Conservation (phyloP, 2,797 vertebrate species). For the Dipus sagitta region DNA sequence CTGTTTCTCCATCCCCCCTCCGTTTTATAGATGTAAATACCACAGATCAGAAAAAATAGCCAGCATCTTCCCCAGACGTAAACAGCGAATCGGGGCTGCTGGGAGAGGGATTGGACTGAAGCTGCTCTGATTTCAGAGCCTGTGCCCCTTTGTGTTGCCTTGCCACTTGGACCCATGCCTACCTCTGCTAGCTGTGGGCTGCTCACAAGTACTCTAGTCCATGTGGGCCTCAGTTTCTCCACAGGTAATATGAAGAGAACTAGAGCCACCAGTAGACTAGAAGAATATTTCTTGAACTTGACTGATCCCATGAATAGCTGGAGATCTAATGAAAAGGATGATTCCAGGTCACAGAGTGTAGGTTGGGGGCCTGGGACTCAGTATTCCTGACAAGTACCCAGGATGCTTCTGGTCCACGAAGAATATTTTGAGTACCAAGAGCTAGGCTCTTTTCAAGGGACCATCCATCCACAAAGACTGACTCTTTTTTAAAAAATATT, state of each 20-base stretch:
- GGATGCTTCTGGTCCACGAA: background rate
- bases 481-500: too few species aligned
- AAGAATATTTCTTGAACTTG: background rate
- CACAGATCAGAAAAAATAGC: background rate
- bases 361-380: background rate
- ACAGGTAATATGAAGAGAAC: background rate
- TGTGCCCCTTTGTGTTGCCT: background rate
- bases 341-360: constrained; percentile 19
- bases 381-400: background rate
- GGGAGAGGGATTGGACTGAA: background rate
- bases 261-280: background rate
- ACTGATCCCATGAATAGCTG: background rate
- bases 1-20: background rate
- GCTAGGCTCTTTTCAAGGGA: background rate
- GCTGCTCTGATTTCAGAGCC: background rate
- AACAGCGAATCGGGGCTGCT: background rate
- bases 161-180: too few species aligned
- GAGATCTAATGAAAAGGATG: background rate
- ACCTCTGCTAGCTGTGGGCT: background rate
- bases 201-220: background rate
- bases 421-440: background rate
- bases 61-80: background rate
- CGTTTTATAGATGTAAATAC: background rate
- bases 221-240: constrained; percentile 3
- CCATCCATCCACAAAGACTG: background rate